Evolutionary conservation across 2,797 vertebrate genomes (phyloP).

Genomic region (Neostethus bicornis): DNA sequence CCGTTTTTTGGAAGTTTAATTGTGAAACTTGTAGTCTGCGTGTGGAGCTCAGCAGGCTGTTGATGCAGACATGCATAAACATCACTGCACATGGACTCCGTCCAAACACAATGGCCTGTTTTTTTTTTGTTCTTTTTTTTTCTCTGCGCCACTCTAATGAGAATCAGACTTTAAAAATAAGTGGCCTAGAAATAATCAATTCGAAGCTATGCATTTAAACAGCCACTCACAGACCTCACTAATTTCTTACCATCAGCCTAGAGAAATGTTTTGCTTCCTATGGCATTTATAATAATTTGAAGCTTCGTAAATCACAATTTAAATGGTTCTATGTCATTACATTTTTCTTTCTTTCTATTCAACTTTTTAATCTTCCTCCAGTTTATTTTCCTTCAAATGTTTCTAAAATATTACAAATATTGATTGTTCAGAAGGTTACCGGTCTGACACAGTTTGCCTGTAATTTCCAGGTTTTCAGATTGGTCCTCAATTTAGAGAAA

Average conservation of each 20-base stretch:
- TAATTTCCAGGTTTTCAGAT: background rate
- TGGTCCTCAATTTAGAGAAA: background rate
- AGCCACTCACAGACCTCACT: slow-evolving; percentile 43
- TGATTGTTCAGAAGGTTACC: background rate
- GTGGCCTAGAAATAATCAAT: slow-evolving; percentile 71
- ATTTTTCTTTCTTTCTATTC: no score
- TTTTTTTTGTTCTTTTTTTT: no score
- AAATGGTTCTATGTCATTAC: background rate
- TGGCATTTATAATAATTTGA: slow-evolving; percentile 11
- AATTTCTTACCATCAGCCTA: slow-evolving; percentile 15
- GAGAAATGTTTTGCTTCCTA: slow-evolving; percentile 3
- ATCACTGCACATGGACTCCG: slow-evolving; percentile 30
- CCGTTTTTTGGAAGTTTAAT: slow-evolving; percentile 30
- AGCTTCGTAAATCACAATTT: background rate
- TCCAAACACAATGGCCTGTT: slow-evolving; percentile 67
- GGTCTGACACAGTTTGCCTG: background rate
- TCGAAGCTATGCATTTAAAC: slow-evolving; percentile 36
- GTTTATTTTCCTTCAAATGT: no score
- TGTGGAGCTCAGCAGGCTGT: slow-evolving; percentile 18
- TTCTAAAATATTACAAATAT: background rate
- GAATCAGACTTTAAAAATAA: slow-evolving; percentile 68
- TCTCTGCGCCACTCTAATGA: slow-evolving; percentile 37
- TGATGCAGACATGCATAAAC: slow-evolving; percentile 21
- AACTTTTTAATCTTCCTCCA: no score
- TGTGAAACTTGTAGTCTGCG: slow-evolving; percentile 27